A percentile compares a stretch with the other conserved stretches of the same genome.
These are phyloP conservation scores for Hemistola chrysoprasaria DNA, from an alignment of 2,888 invertebrate species.

Conservation along the genomic window DNA sequence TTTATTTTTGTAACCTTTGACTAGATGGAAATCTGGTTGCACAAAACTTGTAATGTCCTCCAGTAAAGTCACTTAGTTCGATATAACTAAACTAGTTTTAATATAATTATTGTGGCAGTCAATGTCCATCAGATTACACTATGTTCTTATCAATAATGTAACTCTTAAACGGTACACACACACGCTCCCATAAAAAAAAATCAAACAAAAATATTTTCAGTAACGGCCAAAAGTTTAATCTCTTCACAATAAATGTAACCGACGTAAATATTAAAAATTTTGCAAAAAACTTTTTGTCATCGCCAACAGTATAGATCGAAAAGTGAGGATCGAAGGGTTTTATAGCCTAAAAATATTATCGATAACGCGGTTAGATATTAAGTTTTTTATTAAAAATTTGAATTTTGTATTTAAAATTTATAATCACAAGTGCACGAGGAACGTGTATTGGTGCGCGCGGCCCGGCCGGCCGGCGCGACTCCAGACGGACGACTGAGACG, in stretches of 20 bases:
- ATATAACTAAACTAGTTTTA: slow-evolving; percentile 46
- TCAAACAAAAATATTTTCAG: slow-evolving; percentile 72
- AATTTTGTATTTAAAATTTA: slow-evolving; percentile 72
- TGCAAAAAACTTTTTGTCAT: slow-evolving; percentile 69
- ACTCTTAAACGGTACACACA: slow-evolving; percentile 69
- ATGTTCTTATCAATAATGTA: slow-evolving; percentile 61
- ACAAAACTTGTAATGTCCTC: slow-evolving; percentile 51
- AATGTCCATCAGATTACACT: slow-evolving; percentile 42
- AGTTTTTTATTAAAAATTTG: slow-evolving; percentile 50
- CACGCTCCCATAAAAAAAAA: slow-evolving; percentile 59
- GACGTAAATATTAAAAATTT: slow-evolving; percentile 81
- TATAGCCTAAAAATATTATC: slow-evolving; percentile 77
- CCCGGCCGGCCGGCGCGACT: slow-evolving; percentile 81
- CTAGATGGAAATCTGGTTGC: slow-evolving; percentile 43
- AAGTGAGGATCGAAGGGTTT: slow-evolving; percentile 61
- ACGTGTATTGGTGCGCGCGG: slow-evolving; percentile 80
- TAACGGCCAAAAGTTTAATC: slow-evolving; percentile 74
- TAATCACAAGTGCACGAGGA: slow-evolving; percentile 83
- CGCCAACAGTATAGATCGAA: slow-evolving; percentile 70
- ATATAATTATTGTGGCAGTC: slow-evolving; percentile 52
- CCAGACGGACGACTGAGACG: slow-evolving; percentile 81
- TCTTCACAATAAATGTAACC: slow-evolving; percentile 77
- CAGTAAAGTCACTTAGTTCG: slow-evolving; percentile 47
- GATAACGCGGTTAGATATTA: slow-evolving; percentile 67
- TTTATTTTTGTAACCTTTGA: slow-evolving; percentile 55